Evolutionary conservation across 1,140 invertebrate species (phyloP).

Genomic region (Hyphantria cunea): DNA sequence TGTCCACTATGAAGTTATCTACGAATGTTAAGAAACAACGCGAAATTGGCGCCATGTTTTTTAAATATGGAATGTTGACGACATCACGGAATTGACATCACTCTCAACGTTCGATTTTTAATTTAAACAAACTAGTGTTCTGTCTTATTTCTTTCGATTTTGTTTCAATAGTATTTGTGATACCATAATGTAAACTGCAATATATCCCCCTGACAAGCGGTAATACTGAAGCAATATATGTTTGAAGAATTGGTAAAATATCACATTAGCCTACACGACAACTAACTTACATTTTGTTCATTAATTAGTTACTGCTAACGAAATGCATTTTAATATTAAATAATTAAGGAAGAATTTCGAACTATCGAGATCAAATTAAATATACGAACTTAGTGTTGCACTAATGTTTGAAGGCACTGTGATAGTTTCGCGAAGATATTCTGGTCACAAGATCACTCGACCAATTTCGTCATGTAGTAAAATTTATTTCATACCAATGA

Average conservation of each 20-base stretch:
- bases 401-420: constrained; percentile 6
- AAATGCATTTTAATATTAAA: constrained; percentile 23
- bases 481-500: not conserved
- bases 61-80: no score
- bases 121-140: no score
- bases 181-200: constrained; percentile 4
- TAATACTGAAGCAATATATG: constrained; percentile 41
- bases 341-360: constrained; percentile 17
- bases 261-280: constrained; percentile 30
- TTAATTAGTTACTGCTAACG: constrained; percentile 31
- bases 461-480: not conserved
- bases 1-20: no score
- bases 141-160: no score
- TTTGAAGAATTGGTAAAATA: constrained; percentile 21
- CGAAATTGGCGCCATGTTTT: no score
- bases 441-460: not conserved
- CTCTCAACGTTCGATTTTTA: no score
- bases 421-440: not conserved
- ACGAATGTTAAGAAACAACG: no score
- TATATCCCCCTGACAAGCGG: constrained; percentile 29
- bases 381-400: constrained; percentile 12
- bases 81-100: no score
- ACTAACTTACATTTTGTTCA: constrained; percentile 30
- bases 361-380: constrained; percentile 30
- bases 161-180: no score